Evolutionary conservation across 2,888 invertebrate genomes (phyloP), one percentile per base, ranked within the genome.

Genomic region (Melieria picta): DNA sequence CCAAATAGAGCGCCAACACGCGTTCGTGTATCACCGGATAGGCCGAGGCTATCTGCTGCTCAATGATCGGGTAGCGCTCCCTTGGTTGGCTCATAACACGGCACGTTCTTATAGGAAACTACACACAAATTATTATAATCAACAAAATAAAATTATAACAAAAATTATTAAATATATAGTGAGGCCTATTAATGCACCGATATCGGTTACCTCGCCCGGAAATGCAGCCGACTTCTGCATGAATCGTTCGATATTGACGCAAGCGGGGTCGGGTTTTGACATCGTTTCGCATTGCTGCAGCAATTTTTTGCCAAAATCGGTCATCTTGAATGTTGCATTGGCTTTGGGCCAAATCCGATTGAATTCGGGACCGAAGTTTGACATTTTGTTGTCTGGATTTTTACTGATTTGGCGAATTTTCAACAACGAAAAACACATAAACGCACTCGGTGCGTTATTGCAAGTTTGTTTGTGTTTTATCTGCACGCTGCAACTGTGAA

Each of bases 21-120:
- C 90, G 88, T 80, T 93, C 92, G 77, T 93, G 93, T 74, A 93
- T 87, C 5, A 93, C 72, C 0, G 93, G 92, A 81, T 93, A 93
- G 0, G 89, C 90, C 0, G 92, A 91, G 1, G 86, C 86, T 7
- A 84, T 81, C 77, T 87, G 83, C 57, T 80, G 48, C 11, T 77
- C 74, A 61, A 87, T 85, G 16, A 52, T 5, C 0, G 13, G 46
- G 69, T 79, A 71, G 2, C 81, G 80, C 42, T 72, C 72, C 64
- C 65, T 58, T 0, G 82, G 81, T 63, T 85, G 85, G 4, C 75
- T 73, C 7, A 72, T 65, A 4, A 84, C 79, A 0, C 84, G 81
- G 42, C 85, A 85, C 4, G 76, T 80, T 6, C 83, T 74, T 7
- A 82, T 81, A 30, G 83, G 83, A 65, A 86, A 86, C 84, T 85